A percentile compares a stretch with the other conserved stretches of the same genome.
These are phyloP conservation scores for Cuculus canorus DNA, from an alignment of 2,797 vertebrate species.

Conservation along the genomic window DNA sequence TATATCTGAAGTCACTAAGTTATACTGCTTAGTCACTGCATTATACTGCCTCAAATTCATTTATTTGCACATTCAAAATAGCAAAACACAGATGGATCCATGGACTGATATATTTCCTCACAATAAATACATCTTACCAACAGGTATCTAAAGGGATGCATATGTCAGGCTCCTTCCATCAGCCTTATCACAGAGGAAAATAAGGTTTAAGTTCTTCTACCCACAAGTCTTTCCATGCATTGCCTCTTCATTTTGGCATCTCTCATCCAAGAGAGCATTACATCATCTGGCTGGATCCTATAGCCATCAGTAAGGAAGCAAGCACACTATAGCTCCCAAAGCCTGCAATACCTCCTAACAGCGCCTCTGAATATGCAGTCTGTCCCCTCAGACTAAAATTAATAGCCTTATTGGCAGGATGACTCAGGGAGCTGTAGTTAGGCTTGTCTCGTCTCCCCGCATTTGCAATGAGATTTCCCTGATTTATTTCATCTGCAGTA, in stretches of 20 bases:
- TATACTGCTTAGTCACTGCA: background rate
- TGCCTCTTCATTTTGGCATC: background rate
- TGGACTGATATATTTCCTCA: background rate
- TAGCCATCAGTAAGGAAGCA: background rate
- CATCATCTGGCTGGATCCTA: background rate
- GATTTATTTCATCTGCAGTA: constrained; percentile 80
- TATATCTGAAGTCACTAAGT: background rate
- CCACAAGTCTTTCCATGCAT: background rate
- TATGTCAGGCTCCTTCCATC: background rate
- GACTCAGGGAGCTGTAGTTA: constrained; percentile 66
- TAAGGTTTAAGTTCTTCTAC: background rate
- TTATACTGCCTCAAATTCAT: background rate
- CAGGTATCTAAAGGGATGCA: accelerated
- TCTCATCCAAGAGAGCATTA: background rate
- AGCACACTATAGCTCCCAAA: background rate
- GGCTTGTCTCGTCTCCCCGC: constrained; percentile 47
- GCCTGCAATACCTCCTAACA: background rate
- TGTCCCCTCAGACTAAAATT: constrained; percentile 30
- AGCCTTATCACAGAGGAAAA: background rate
- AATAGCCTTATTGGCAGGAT: constrained; percentile 59
- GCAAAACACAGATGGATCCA: background rate
- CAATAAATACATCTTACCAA: background rate
- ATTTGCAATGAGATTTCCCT: constrained; percentile 68
- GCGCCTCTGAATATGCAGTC: constrained; percentile 1
- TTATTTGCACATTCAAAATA: background rate